These are phyloP conservation scores for Encarsia formosa DNA, from an alignment of 2,888 invertebrate genomes.

Conservation along the genomic window DNA sequence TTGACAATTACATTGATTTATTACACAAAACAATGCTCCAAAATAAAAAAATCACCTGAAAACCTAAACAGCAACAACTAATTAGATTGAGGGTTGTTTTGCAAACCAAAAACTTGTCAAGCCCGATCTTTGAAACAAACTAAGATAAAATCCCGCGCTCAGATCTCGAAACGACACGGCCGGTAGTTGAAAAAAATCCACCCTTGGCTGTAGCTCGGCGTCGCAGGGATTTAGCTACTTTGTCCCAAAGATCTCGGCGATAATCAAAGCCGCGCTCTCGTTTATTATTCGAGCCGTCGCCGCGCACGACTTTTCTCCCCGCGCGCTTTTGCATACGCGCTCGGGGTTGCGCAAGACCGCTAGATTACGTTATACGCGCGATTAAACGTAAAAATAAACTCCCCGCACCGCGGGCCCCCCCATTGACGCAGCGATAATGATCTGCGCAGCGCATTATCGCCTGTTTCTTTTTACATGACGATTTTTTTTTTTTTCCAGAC, in stretches of 20 bases:
- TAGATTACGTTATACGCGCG: conserved; percentile 22
- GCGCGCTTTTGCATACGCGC: not conserved
- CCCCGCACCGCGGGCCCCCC: conserved; percentile 1
- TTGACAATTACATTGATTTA: no score
- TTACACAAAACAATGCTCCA: no score
- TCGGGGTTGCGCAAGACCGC: conserved; percentile 13
- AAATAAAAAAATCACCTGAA: no score
- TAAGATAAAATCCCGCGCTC: no score
- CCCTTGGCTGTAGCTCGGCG: no score
- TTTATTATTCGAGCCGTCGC: not conserved
- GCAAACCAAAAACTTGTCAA: no score
- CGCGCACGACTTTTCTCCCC: conserved; percentile 22
- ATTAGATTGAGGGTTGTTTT: no score
- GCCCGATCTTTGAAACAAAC: no score
- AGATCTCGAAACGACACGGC: no score
- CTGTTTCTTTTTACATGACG: not conserved
- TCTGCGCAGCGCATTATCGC: conserved; percentile 9
- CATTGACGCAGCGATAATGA: conserved; percentile 29
- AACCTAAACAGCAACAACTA: no score
- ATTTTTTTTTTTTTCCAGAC: not conserved
- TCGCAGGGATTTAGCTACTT: no score
- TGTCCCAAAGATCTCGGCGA: conserved; percentile 20
- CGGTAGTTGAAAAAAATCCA: no score
- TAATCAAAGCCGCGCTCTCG: not conserved
- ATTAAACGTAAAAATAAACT: conserved; percentile 19